Percentiles rank a stretch among this genome's conserved stretches.
Conservation (phyloP, 2,797 vertebrate genomes). For the Coracias cyanogaster region DNA sequence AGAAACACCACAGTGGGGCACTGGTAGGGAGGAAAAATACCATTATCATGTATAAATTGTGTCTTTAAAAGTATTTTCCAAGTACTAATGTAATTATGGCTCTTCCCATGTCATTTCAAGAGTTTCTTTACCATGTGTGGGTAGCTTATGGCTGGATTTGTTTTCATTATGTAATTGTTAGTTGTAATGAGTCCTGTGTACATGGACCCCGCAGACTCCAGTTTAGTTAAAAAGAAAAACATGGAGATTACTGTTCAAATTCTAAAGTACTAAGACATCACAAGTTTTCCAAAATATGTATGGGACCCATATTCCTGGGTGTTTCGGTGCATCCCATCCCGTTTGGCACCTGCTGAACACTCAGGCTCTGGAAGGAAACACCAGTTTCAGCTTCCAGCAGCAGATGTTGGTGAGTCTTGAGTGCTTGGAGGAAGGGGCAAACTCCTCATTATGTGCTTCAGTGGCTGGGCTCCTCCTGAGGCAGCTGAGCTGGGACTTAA, state of each 20-base stretch:
- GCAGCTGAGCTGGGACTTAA: background rate
- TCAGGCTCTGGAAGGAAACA: background rate
- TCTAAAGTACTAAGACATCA: fast-evolving
- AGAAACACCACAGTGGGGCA: background rate
- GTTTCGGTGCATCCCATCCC: background rate
- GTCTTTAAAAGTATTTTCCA: background rate
- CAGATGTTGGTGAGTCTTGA: background rate
- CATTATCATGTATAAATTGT: background rate
- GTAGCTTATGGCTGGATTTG: background rate
- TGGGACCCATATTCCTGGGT: too few species aligned
- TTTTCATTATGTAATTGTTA: background rate
- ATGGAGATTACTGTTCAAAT: background rate
- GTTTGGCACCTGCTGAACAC: background rate
- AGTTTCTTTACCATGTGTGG: background rate
- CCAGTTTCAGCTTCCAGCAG: background rate
- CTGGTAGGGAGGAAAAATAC: background rate
- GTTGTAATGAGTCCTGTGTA: fast-evolving
- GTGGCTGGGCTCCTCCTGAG: background rate
- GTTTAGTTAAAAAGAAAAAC: too few species aligned
- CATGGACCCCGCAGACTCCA: fast-evolving
- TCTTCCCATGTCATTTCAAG: background rate
- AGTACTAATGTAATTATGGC: background rate
- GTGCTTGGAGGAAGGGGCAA: background rate
- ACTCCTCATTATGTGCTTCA: fast-evolving
- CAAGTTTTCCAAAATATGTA: background rate